phyloP scores from a whole-genome alignment of 2,888 invertebrate genomes.

The Minunthozetes semirufus region DNA sequence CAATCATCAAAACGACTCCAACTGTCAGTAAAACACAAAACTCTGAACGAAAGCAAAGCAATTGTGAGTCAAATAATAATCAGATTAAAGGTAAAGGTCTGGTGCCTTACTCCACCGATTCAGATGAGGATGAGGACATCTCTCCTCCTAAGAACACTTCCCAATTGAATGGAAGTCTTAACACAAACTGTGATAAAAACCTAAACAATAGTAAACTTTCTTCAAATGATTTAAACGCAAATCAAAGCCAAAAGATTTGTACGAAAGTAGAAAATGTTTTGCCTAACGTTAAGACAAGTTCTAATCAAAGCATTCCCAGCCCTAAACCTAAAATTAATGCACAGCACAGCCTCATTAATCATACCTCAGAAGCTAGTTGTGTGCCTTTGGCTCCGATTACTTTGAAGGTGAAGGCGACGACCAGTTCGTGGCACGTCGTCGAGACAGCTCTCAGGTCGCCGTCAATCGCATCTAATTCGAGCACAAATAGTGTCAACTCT shows the following conservation, averaged over 20 bases:
- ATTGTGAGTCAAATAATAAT: slow-evolving; percentile 18
- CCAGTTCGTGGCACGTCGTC: slow-evolving; percentile 47
- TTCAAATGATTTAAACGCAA: neutral
- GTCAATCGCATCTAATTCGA: slow-evolving; percentile 46
- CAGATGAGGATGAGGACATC: too few relatives aligned
- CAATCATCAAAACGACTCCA: neutral
- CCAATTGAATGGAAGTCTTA: neutral
- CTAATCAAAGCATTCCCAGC: neutral
- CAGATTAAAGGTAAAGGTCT: slow-evolving; percentile 42
- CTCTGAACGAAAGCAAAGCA: neutral
- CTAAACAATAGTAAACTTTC: neutral
- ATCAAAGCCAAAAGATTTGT: neutral
- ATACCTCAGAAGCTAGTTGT: neutral
- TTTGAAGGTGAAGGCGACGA: slow-evolving; percentile 41
- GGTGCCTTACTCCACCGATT: slow-evolving; percentile 49
- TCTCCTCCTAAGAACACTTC: neutral
- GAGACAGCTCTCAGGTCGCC: slow-evolving; percentile 46
- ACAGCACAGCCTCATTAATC: neutral
- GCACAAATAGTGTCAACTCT: slow-evolving; percentile 47
- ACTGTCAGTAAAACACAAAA: neutral
- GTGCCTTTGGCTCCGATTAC: slow-evolving; percentile 15
- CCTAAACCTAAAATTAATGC: neutral
- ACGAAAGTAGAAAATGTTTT: neutral
- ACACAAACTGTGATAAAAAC: slow-evolving; percentile 2
- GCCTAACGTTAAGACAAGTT: neutral